Evolutionary conservation across 1,140 invertebrate species (phyloP), one percentile per base, ranked within the genome.

Genomic region (Marisa cornuarietis): DNA sequence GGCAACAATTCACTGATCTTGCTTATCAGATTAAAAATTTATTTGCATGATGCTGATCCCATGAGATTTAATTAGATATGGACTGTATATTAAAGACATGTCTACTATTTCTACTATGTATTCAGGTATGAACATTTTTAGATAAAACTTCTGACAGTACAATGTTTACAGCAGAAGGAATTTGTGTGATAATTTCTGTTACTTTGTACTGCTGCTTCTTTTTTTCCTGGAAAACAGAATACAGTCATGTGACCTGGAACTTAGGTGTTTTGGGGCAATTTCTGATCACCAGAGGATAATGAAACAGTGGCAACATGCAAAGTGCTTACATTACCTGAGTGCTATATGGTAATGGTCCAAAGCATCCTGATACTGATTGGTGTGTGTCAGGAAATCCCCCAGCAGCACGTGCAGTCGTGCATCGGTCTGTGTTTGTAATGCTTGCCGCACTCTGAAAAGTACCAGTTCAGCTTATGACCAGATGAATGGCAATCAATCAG

Each of bases 291-390:
- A 42, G 31, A 42, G n/a, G n/a, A 63, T 20, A 71, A 54, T 14
- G 24, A 4, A 51, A 73, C 71, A 58, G 22, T 24, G 20, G 18
- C 51, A 72, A 31, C 49, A 16, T 51, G 14, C 24, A 14, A 10
- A 71, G 18, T 22, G 18, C 31, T 71, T 22, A 16, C 31, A 87
- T 88, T 91, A 94, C 94, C 93, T 94, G 63, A 95, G 89, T 49
- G 95, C 94, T 82, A 93, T 93, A 72, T 92, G 93, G 86, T 94
- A 95, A 85, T 95, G 94, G 85, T 95, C 93, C 54, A 95, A 91
- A 65, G 95, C 95, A 83, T 95, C 95, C 63, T 94, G 93, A 76
- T 94, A 93, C 81, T 95, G 94, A 79, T 92, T 91, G 52, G 90
- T 90, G 74, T 91, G 89, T 1, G 88, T 84, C 26, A 93, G 88